Percentiles rank a stretch among this genome's conserved stretches.
Evolutionary conservation across 1,140 invertebrate species (phyloP).

Genomic region (Archegozetes longisetosus): DNA sequence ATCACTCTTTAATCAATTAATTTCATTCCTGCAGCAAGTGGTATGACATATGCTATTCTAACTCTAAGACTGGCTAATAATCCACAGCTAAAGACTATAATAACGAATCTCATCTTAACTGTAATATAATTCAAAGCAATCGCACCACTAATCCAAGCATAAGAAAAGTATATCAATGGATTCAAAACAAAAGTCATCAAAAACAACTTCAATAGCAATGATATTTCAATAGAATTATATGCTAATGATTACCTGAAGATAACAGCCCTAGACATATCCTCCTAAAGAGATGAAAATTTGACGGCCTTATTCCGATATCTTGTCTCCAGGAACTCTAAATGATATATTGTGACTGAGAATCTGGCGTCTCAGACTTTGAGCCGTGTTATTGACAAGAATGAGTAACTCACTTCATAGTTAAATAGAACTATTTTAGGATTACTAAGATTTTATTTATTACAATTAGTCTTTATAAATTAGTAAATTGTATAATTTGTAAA

Average conservation of each 20-base stretch:
- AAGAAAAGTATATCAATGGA: not conserved
- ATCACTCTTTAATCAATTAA: conserved; percentile 17
- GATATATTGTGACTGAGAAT: no score
- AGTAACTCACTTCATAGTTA: no score
- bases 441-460: no score
- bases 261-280: conserved; percentile 19
- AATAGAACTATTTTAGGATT: no score
- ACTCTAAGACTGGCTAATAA: conserved; percentile 30
- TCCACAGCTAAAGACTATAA: conserved; percentile 29
- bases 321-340: no score
- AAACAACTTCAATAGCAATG: not conserved
- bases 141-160: conserved; percentile 2
- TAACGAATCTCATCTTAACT: conserved; percentile 26
- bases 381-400: no score
- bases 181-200: not conserved
- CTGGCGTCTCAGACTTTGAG: no score
- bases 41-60: conserved; percentile 30
- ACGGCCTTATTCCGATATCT: no score
- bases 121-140: conserved; percentile 28
- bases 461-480: no score
- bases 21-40: conserved; percentile 31
- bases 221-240: conserved; percentile 16
- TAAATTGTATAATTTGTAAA: no score
- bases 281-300: no score
- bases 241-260: conserved; percentile 25